phyloP scores from a whole-genome alignment of 2,113 vertebrate genomes.

The Zeus faber region DNA sequence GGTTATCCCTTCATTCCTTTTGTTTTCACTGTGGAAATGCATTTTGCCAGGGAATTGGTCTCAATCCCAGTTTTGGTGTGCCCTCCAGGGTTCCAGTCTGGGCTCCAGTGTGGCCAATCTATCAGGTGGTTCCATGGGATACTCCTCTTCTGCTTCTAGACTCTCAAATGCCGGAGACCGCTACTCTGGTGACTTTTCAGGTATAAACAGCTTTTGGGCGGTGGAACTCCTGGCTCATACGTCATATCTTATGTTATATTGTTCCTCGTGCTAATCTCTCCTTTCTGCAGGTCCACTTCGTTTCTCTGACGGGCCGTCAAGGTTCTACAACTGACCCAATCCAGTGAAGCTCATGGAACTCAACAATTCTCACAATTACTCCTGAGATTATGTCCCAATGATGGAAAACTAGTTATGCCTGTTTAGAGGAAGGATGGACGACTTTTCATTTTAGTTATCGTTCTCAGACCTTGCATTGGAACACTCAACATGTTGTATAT shows the following conservation, averaged over 20 bases:
- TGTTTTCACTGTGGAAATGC: too few relatives aligned
- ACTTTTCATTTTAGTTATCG: not conserved
- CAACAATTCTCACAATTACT: not conserved
- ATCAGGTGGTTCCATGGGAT: conserved; percentile 44
- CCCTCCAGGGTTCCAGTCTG: conserved; percentile 56
- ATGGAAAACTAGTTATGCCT: too few relatives aligned
- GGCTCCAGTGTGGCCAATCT: conserved; percentile 25
- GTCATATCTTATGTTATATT: not conserved
- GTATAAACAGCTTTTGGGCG: conserved; percentile 15
- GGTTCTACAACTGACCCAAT: conserved; percentile 62
- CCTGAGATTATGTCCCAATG: not conserved
- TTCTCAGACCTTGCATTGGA: not conserved
- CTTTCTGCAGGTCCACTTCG: conserved; percentile 56
- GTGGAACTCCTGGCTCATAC: not conserved
- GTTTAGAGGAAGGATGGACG: not conserved
- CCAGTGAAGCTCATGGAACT: not conserved
- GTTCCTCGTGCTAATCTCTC: not conserved
- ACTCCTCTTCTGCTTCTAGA: conserved; percentile 44
- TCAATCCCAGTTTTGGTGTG: too few relatives aligned
- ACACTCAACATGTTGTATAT: conserved; percentile 1
- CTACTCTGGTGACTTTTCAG: conserved; percentile 44
- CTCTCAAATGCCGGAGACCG: conserved; percentile 39
- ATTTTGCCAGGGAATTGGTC: too few relatives aligned
- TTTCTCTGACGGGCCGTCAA: conserved; percentile 39
- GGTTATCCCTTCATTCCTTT: too few relatives aligned